These are phyloP conservation scores for Cecropterus lyciades DNA, from an alignment of 1,140 invertebrate species.

Conservation along the genomic window DNA sequence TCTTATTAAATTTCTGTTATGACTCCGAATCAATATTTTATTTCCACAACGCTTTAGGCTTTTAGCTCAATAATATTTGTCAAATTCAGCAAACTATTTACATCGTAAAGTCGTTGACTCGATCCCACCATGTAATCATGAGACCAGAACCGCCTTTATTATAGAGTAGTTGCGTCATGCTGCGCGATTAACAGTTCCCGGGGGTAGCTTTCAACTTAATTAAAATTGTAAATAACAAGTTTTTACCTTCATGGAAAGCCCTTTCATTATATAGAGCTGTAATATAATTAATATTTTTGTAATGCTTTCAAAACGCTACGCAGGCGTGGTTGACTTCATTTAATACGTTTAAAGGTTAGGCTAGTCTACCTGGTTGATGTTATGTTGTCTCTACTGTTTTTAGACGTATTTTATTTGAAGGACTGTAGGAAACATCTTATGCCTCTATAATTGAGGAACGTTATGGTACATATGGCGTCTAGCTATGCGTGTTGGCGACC, in stretches of 20 bases:
- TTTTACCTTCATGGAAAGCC: background rate
- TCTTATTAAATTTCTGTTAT: too few species aligned
- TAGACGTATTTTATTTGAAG: too few species aligned
- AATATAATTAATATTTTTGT: slow-evolving; percentile 2
- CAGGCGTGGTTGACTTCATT: background rate
- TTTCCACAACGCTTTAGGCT: too few species aligned
- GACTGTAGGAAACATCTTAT: too few species aligned
- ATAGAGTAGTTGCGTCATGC: slow-evolving; percentile 1
- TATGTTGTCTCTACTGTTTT: too few species aligned
- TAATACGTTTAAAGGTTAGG: background rate
- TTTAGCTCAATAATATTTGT: too few species aligned
- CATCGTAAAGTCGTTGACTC: background rate
- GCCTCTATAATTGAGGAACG: too few species aligned
- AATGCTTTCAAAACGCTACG: too few species aligned
- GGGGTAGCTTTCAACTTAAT: slow-evolving; percentile 1
- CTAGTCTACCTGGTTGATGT: too few species aligned
- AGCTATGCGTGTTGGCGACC: too few species aligned
- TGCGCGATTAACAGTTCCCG: slow-evolving; percentile 9
- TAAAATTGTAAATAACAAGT: slow-evolving; percentile 18
- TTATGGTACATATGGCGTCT: too few species aligned
- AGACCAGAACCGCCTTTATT: background rate
- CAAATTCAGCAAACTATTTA: background rate
- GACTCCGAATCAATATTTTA: too few species aligned
- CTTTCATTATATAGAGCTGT: background rate
- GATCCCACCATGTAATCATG: slow-evolving; percentile 1